Base-by-base conservation (phyloP, 2,888 invertebrate species). In the Phasia obesa region DNA sequence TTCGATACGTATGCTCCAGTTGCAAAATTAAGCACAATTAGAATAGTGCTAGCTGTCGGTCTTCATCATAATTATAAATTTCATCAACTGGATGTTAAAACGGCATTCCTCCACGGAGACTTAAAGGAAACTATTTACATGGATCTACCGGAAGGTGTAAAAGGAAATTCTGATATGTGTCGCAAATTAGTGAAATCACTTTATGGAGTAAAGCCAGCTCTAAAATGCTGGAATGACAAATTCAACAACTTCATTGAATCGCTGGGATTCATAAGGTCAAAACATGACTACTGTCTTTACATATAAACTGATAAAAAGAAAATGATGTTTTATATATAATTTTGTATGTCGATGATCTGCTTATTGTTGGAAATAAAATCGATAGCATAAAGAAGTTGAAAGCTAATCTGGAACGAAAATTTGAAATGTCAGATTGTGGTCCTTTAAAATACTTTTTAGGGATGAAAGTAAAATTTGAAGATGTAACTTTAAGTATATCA, bases 341-440 rank as follows among this genome's bases (percentile, higher is more conserved):
- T 25, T 25, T 57, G 55, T 69, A 69, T 57, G 57, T 57, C n/a
- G 69, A 69, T 27, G 69, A 57, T 31, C n/a, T 57, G 4, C 44
- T 57, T 23, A 69, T 69, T 35, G 57, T 23, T 19, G 69, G 69
- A 60, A 69, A 49, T 27, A 69, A 60, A 23, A 23, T 38, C n/a
- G 21, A 25, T 13, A 65, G 17, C 15, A 76, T 76, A 44, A 21
- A 76, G 2, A 9, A 60, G 15, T 27, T 77, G 15, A 62, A 44
- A 4, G 25, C 5, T 25, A 11, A 23, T 0, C 25, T 44, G 44
- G 9, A 19, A 49, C 13, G 6, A 11, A 53, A 53, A 42, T 77
- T 77, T 69, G 42, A 77, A 59, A 57, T 70, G 55, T 62, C 57
- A 23, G 65, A 51, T 57, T 78, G 77, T 47, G 70, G 60, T 17